Evolutionary conservation across 1,140 invertebrate species (phyloP).

Genomic region (Thaumetopoea pityocampa): DNA sequence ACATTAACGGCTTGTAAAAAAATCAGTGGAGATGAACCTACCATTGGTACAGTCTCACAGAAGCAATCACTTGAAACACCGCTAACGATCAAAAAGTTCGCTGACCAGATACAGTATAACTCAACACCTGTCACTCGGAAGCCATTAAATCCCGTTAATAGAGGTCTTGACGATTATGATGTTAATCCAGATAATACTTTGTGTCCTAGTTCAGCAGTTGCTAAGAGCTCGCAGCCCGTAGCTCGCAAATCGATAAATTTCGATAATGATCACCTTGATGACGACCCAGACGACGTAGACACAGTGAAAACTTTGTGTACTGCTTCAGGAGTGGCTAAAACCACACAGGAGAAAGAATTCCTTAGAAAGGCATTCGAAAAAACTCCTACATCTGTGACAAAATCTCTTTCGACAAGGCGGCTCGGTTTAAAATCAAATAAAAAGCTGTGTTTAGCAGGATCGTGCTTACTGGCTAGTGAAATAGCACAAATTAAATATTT

Average conservation of each 20-base stretch:
- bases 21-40: conserved; percentile 32
- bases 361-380: no score
- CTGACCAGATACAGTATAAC: conserved; percentile 51
- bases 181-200: no score
- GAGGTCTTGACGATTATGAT: no score
- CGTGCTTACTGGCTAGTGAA: conserved; percentile 41
- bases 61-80: conserved; percentile 48
- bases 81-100: conserved; percentile 54
- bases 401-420: conserved; percentile 9
- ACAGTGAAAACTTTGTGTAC: no score
- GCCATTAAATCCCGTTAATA: conserved; percentile 57
- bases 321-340: no score
- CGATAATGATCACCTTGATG: no score
- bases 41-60: conserved; percentile 21
- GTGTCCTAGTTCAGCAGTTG: no score
- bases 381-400: conserved; percentile 12
- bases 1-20: conserved; percentile 27
- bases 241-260: no score
- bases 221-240: no score
- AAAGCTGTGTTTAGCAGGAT: conserved; percentile 48
- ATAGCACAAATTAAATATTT: conserved; percentile 35
- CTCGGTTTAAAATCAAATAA: conserved; percentile 11
- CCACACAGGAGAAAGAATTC: no score
- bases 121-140: conserved; percentile 61
- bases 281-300: no score